Conservation (phyloP, 2,113 vertebrate genomes). For the Natator depressus region DNA sequence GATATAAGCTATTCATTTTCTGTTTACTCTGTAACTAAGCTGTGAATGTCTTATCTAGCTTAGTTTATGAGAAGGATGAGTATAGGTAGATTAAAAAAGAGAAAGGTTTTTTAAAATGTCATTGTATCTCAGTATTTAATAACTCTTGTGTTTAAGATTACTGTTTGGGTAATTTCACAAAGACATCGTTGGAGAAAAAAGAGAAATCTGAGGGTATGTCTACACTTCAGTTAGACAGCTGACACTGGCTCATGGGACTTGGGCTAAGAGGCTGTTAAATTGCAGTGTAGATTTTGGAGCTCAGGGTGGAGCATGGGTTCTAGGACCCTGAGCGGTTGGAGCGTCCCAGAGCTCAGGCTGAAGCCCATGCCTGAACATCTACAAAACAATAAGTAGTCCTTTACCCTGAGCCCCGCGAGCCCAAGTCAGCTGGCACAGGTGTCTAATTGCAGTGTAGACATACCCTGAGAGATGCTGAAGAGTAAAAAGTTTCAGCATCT, state of each 20-base stretch:
- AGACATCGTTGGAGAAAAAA: not conserved
- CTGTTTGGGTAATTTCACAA: not conserved
- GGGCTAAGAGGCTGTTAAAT: no score
- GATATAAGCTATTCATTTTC: not conserved
- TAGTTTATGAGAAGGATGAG: not conserved
- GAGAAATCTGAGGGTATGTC: not conserved
- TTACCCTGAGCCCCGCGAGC: no score
- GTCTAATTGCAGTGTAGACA: no score
- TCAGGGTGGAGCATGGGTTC: no score
- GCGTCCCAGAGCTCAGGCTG: no score
- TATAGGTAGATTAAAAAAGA: not conserved
- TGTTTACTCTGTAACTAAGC: not conserved
- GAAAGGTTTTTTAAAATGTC: not conserved
- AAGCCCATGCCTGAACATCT: no score
- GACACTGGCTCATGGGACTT: no score
- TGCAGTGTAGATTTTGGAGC: no score
- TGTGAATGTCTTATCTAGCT: not conserved
- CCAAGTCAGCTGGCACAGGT: no score
- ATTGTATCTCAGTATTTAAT: not conserved
- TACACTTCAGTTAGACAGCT: not conserved
- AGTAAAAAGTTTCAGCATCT: not conserved
- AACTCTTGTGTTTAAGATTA: fast-evolving
- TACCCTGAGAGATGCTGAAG: no score
- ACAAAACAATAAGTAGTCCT: no score
- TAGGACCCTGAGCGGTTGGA: no score